Conservation (phyloP, 2,113 vertebrate genomes). For the Macaca fascicularis region T2T-MFA8v1.1 NC_088380.1:169452001-169452500, state of each 20-base stretch:
- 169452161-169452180: not conserved
- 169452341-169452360: not conserved
- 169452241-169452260: not conserved
- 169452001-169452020: no score
- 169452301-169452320: not conserved
- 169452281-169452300: slow-evolving; percentile 19
- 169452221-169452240: not conserved
- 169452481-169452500: no score
- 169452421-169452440: not conserved
- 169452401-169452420: not conserved
- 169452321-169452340: not conserved
- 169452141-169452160: not conserved
- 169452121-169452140: not conserved
- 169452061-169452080: not conserved
- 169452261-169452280: not conserved
- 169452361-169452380: not conserved
- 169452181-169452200: not conserved
- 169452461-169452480: not conserved
- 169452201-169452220: not conserved
- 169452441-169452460: not conserved
- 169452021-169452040: no score
- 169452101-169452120: not conserved
- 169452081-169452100: not conserved
- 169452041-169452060: no score
- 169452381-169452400: slow-evolving; percentile 2